Evolutionary conservation across 2,113 vertebrate species (phyloP), one percentile per base, ranked within the genome.

Genomic region (Corythaixoides concolor): DNA sequence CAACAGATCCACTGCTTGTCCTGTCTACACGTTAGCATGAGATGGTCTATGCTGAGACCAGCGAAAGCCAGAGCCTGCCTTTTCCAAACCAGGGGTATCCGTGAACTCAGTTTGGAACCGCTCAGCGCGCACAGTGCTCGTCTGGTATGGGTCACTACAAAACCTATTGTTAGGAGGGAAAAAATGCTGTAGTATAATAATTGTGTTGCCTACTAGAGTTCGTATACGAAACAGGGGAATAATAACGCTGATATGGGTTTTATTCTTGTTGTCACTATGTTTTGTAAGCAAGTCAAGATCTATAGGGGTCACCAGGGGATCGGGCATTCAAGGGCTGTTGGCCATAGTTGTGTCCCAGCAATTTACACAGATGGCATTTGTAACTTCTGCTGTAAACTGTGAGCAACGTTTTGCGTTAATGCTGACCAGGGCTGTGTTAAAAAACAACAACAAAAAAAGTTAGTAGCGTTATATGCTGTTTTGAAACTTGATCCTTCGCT

Each of bases 191-290:
- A 1, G 58, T 72, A 35, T 43, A 84, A 26, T 8, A 84, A 55
- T 55, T 33, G 70, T 68, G 83, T 94, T 56, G 8, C 88, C 93
- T 95, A 4, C 53, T 35, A 86, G 94, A 69, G 28, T 88, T 92
- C 53, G 56, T 8, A 35, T 32, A 59, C 13, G 21, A 86, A 88
- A 41, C 66, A 26, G 52, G 83, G 91, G 89, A 18, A 66, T 53
- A 59, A 72, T 88, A 82, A 28, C 11, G 17, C 78, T 21, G 4
- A 15, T 37, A 19, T 56, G 30, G 28, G 56, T 47, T 80, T 72
- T 80, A 41, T 76, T 58, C 15, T 27, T 91, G 77, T 68, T 43
- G 59, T 75, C 60, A 72, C 37, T 43, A 9, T 90, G 50, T 43
- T 62, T 39, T 18, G 37, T 60, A 32, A 41, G 43, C 68, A 21